phyloP scores from a whole-genome alignment of 2,797 vertebrate species.

The Hippocampus kuda region DNA sequence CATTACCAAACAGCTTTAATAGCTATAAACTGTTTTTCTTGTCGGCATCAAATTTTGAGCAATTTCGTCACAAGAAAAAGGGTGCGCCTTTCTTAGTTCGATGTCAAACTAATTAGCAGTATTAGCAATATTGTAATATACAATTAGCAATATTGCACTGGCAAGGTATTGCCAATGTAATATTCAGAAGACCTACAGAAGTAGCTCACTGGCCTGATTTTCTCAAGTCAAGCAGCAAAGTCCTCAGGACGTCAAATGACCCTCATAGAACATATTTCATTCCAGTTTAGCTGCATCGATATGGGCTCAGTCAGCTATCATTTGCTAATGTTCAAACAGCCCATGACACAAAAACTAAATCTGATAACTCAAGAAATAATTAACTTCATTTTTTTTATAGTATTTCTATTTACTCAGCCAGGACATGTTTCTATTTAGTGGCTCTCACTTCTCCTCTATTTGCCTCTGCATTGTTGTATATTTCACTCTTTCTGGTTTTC shows the following conservation, averaged over 20 bases:
- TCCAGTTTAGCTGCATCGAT: neutral
- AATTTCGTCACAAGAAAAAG: too few relatives aligned
- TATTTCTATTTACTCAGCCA: constrained; percentile 23
- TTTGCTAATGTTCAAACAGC: neutral
- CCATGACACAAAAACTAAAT: neutral
- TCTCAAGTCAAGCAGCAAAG: neutral
- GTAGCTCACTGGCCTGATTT: neutral
- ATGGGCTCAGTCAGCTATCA: neutral
- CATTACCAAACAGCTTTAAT: too few relatives aligned
- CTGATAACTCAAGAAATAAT: neutral
- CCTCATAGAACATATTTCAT: neutral
- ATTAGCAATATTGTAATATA: neutral
- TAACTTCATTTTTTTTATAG: neutral
- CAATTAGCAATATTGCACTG: neutral
- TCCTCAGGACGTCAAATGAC: neutral
- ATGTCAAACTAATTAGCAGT: too few relatives aligned
- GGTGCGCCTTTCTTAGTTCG: too few relatives aligned
- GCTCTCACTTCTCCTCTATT: constrained; percentile 36
- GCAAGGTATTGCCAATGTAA: neutral
- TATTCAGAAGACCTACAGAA: neutral
- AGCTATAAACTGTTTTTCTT: too few relatives aligned
- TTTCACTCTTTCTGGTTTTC: constrained; percentile 24
- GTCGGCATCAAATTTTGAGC: too few relatives aligned
- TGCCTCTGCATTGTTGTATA: constrained; percentile 22
- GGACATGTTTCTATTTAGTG: constrained; percentile 43